These are phyloP conservation scores for Protobothrops flavoviridis DNA, from an alignment of 2,113 vertebrate species.

Conservation along the genomic window DNA sequence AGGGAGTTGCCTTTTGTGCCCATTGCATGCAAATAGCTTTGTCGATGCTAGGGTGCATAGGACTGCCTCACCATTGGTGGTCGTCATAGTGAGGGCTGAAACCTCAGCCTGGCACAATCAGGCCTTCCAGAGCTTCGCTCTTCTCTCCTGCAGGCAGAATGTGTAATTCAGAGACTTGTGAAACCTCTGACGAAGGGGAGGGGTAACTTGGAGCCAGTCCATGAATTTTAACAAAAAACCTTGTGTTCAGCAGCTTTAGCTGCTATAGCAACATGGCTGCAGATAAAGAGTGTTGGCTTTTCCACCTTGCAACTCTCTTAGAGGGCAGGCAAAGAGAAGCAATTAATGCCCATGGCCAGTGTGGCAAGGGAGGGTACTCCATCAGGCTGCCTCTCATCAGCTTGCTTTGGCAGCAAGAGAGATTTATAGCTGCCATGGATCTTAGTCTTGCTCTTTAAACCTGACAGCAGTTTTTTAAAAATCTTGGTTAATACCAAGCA, in stretches of 20 bases:
- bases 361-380: neutral
- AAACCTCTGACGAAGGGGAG: neutral
- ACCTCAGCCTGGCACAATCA: neutral
- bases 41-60: neutral
- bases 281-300: neutral
- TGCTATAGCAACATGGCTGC: slow-evolving; percentile 22
- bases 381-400: neutral
- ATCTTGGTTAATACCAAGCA: neutral
- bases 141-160: neutral
- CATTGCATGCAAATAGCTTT: neutral
- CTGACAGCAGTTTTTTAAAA: neutral
- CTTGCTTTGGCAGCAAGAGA: neutral
- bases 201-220: slow-evolving; percentile 3
- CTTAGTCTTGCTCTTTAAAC: neutral
- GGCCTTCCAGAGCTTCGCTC: neutral
- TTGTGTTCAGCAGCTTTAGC: slow-evolving; percentile 25
- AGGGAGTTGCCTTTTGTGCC: neutral
- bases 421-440: neutral
- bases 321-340: neutral
- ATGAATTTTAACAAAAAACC: slow-evolving; percentile 25
- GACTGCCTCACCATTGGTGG: neutral
- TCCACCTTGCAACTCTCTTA: neutral
- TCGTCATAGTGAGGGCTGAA: neutral
- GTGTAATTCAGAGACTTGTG: neutral
- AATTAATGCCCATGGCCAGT: neutral